phyloP scores from a whole-genome alignment of 1,140 invertebrate species.

The Diachasma alloeum region DNA sequence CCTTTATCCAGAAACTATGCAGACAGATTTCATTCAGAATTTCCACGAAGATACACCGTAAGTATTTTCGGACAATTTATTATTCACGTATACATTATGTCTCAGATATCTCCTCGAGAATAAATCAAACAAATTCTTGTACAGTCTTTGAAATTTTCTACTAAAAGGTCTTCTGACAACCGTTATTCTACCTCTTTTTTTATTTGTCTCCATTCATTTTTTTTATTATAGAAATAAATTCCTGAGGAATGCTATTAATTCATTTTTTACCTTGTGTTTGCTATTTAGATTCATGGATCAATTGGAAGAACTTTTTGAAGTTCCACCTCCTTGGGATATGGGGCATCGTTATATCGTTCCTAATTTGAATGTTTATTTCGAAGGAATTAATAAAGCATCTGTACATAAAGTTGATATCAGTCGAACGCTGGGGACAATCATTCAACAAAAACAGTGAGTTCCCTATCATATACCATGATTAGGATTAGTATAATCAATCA shows the following conservation, averaged over 20 bases:
- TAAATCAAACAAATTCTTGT: no score
- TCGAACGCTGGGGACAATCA: constrained; percentile 71
- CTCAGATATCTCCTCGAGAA: constrained; percentile 45
- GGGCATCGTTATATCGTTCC: constrained; percentile 73
- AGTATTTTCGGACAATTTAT: constrained; percentile 38
- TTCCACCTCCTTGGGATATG: constrained; percentile 78
- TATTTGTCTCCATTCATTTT: no score
- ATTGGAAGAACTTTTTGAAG: constrained; percentile 76
- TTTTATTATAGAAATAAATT: no score
- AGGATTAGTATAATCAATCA: no score
- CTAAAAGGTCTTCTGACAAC: no score
- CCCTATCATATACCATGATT: constrained; percentile 7
- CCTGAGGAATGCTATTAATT: no score
- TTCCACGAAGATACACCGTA: constrained; percentile 79
- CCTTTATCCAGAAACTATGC: constrained; percentile 81
- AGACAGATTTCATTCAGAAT: constrained; percentile 77
- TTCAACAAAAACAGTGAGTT: constrained; percentile 70
- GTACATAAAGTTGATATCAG: constrained; percentile 71
- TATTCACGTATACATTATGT: constrained; percentile 31
- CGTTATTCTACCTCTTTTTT: no score
- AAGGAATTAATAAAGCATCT: constrained; percentile 73
- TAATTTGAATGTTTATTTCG: constrained; percentile 81
- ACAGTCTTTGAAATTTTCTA: no score
- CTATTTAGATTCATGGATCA: constrained; percentile 75
- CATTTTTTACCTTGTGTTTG: no score